phyloP scores from a whole-genome alignment of 2,888 invertebrate genomes.

The Hypselothyrea guttata region DNA sequence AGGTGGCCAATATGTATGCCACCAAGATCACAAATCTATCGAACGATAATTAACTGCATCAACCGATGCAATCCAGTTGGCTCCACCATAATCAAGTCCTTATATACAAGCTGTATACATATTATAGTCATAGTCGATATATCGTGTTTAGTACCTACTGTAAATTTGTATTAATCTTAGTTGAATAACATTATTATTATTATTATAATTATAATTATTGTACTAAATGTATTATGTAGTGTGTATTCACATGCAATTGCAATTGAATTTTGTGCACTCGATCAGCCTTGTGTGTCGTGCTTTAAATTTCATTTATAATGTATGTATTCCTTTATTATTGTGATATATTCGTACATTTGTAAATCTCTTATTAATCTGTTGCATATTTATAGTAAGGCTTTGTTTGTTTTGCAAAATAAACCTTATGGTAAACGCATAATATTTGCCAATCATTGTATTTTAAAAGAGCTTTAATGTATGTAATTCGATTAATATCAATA shows the following conservation, averaged over 20 bases:
- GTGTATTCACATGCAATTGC: conserved; percentile 32
- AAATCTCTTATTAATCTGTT: conserved; percentile 72
- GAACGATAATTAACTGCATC: conserved; percentile 83
- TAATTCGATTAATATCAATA: conserved; percentile 42
- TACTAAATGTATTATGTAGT: conserved; percentile 17
- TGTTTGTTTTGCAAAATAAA: conserved; percentile 33
- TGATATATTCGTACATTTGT: conserved; percentile 78
- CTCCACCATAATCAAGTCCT: conserved; percentile 39
- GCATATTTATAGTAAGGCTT: conserved; percentile 69
- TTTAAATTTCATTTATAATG: conserved; percentile 68
- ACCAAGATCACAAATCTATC: conserved; percentile 90
- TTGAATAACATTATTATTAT: conserved; percentile 23
- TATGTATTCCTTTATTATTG: conserved; percentile 80
- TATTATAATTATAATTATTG: conserved; percentile 4
- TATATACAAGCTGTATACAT: conserved; percentile 51
- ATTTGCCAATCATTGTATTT: conserved; percentile 45
- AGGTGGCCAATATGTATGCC: conserved; percentile 93
- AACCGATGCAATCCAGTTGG: conserved; percentile 9
- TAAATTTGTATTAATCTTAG: conserved; percentile 22
- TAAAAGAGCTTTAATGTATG: conserved; percentile 67
- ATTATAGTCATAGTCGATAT: conserved; percentile 48
- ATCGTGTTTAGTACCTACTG: conserved; percentile 15
- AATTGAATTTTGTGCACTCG: conserved; percentile 28
- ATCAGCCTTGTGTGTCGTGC: conserved; percentile 38
- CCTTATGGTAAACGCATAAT: conserved; percentile 12